A percentile compares a stretch with the other conserved stretches of the same genome.
phyloP scores from a whole-genome alignment of 2,888 invertebrate genomes.

The Dicranocentrus wangi region DNA sequence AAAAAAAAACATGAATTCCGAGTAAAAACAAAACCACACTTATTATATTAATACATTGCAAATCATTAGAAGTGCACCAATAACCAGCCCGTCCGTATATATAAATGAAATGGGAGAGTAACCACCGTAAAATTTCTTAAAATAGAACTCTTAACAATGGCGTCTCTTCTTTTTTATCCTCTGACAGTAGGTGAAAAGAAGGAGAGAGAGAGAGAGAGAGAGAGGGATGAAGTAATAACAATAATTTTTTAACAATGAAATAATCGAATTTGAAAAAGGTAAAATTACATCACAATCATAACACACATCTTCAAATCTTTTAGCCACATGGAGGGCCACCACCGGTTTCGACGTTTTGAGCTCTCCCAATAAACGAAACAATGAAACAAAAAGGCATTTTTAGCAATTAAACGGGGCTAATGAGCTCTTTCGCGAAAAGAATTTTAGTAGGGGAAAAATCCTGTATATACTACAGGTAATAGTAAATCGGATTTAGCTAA shows the following conservation, averaged over 20 bases:
- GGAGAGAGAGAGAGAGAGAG: slow-evolving; percentile 24
- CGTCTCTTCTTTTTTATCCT: not conserved
- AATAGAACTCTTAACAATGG: slow-evolving; percentile 29
- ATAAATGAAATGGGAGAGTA: slow-evolving; percentile 6
- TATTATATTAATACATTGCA: slow-evolving; percentile 32
- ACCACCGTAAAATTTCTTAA: slow-evolving; percentile 49
- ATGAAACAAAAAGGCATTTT: slow-evolving; percentile 29
- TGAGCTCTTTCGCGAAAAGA: slow-evolving; percentile 30
- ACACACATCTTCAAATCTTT: slow-evolving; percentile 3
- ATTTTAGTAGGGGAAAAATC: slow-evolving; percentile 8
- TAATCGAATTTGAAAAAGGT: not conserved
- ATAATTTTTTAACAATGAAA: slow-evolving; percentile 29
- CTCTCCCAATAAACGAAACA: not conserved
- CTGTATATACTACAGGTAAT: slow-evolving; percentile 5
- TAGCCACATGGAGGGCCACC: slow-evolving; percentile 12
- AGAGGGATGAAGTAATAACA: slow-evolving; percentile 38
- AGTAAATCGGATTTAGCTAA: slow-evolving; percentile 49
- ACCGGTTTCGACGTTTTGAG: too few species aligned
- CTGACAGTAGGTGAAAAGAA: slow-evolving; percentile 16
- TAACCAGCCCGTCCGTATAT: slow-evolving; percentile 29
- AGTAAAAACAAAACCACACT: slow-evolving; percentile 41
- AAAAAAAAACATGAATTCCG: not conserved
- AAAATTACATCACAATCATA: slow-evolving; percentile 54
- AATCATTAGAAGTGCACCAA: slow-evolving; percentile 52
- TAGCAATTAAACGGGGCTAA: slow-evolving; percentile 34